A percentile compares a stretch with the other conserved stretches of the same genome.
phyloP scores from a whole-genome alignment of 2,113 vertebrate species.

The Cervus canadensis region DNA sequence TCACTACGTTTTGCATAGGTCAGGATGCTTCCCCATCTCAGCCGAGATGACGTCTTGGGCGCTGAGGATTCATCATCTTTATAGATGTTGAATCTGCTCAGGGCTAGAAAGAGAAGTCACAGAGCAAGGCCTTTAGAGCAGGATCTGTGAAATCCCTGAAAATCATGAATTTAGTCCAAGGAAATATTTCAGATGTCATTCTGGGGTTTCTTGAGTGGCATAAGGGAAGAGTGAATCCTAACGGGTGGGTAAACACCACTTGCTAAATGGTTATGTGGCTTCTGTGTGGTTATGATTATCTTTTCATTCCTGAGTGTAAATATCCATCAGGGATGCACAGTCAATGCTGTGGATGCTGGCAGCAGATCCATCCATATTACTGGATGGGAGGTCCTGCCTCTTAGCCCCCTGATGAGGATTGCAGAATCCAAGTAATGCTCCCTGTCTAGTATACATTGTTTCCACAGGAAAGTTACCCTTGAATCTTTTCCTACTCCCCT shows the following conservation, averaged over 20 bases:
- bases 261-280: not conserved
- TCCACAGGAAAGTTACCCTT: conserved; percentile 3
- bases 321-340: not conserved
- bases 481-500: not conserved
- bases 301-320: not conserved
- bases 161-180: not conserved
- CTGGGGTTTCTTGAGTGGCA: not conserved
- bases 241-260: not conserved
- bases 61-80: conserved; percentile 35
- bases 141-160: not conserved
- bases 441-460: not conserved
- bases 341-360: not conserved
- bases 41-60: not conserved
- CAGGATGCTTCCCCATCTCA: not conserved
- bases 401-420: not conserved
- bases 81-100: not conserved
- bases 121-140: not conserved
- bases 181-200: not conserved
- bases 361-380: not conserved
- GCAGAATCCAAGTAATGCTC: not conserved
- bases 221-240: not conserved
- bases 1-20: conserved; percentile 36
- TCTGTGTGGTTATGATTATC: not conserved
- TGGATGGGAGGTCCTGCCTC: not conserved
- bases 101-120: not conserved